Conservation (phyloP, 2,113 vertebrate species). For the Anoura caudifer region DNA sequence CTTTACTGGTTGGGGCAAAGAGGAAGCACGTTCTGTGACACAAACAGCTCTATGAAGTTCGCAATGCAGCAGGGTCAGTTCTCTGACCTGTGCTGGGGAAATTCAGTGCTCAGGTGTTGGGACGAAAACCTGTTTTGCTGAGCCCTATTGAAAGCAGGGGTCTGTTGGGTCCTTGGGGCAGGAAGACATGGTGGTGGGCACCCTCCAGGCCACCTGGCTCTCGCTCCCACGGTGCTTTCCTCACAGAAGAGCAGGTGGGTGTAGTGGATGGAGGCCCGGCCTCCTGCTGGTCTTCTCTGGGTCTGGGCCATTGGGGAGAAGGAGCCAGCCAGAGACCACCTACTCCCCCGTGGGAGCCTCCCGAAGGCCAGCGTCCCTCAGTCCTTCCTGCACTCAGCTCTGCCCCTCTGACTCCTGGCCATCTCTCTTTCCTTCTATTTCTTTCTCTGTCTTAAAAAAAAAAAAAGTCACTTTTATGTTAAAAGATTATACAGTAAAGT, state of each 20-base stretch:
- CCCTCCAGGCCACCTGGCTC: no score
- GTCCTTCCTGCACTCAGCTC: background rate
- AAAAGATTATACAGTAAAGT: background rate
- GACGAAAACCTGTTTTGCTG: background rate
- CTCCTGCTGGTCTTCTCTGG: background rate
- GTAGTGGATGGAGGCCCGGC: no score
- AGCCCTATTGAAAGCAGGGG: background rate
- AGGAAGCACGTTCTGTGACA: background rate
- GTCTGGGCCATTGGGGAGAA: background rate
- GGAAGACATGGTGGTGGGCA: background rate
- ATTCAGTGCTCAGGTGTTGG: background rate
- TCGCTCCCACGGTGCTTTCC: background rate
- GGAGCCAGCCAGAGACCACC: background rate
- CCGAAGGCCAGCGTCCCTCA: background rate
- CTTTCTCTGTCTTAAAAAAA: background rate
- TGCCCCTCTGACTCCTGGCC: background rate
- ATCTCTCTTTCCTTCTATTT: background rate
- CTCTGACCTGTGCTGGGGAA: background rate
- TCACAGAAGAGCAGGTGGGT: background rate
- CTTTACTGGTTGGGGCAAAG: background rate
- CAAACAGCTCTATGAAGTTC: background rate
- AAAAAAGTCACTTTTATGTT: background rate
- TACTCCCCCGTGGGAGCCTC: background rate
- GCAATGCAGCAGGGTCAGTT: background rate
- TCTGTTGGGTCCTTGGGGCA: background rate